Conservation (phyloP, 1,140 invertebrate genomes). For the Oncopodura yosiiana region DNA sequence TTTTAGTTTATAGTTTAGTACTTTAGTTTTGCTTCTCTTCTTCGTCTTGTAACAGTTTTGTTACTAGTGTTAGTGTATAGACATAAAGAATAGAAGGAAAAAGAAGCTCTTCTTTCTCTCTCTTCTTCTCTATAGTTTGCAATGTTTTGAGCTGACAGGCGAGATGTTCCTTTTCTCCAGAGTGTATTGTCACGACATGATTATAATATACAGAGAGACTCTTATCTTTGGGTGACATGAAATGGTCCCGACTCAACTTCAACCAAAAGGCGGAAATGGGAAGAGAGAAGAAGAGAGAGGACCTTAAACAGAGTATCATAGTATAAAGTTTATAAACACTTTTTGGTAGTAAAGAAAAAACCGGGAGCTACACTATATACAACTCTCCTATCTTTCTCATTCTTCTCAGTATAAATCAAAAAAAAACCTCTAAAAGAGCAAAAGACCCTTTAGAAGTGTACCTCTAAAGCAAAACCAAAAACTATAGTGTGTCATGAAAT, state of each 20-base stretch:
- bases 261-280: conserved; percentile 33
- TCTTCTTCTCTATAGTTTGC: neutral
- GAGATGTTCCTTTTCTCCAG: conserved; percentile 19
- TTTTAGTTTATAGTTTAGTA: too few species aligned
- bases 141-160: neutral
- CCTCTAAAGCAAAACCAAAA: conserved; percentile 17
- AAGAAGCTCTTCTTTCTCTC: neutral
- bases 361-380: conserved; percentile 14
- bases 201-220: conserved; percentile 30
- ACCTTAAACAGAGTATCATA: too few species aligned
- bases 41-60: too few species aligned
- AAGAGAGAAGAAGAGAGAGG: conserved; percentile 21
- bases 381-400: conserved; percentile 24
- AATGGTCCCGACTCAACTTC: conserved; percentile 18
- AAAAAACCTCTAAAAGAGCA: neutral
- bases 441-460: conserved; percentile 10
- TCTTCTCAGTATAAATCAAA: conserved; percentile 32
- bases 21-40: too few species aligned
- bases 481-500: neutral
- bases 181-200: conserved; percentile 30
- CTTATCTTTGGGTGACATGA: conserved; percentile 31
- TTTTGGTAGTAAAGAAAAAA: neutral
- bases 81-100: neutral
- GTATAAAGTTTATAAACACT: too few species aligned
- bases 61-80: too few species aligned